A percentile compares a stretch with the other conserved stretches of the same genome.
These are phyloP conservation scores for Scaptomyza flava DNA, from an alignment of 2,888 invertebrate species.

Conservation along the genomic window DNA sequence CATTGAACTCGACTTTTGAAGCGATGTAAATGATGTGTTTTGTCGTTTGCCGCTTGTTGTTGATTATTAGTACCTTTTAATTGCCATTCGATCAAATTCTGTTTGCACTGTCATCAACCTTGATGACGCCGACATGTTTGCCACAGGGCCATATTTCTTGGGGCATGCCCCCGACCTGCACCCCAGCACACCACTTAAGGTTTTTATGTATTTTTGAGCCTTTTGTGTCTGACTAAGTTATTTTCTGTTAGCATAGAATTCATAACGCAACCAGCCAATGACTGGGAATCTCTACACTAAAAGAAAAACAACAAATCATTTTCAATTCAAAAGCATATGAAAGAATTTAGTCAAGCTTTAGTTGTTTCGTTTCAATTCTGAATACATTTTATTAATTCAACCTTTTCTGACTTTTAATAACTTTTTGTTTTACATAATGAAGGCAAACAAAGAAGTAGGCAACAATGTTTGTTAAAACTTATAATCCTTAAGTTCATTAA, in stretches of 20 bases:
- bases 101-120: conserved; percentile 67
- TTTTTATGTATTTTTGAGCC: conserved; percentile 59
- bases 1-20: conserved; percentile 43
- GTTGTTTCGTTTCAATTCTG: too few relatives aligned
- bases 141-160: conserved; percentile 17
- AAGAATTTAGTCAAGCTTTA: too few relatives aligned
- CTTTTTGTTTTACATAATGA: too few relatives aligned
- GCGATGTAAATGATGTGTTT: conserved; percentile 43
- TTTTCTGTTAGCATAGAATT: conserved; percentile 64
- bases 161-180: background rate
- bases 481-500: background rate
- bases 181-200: background rate
- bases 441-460: background rate
- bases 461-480: background rate
- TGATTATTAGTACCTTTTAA: conserved; percentile 56
- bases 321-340: too few relatives aligned
- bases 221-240: conserved; percentile 74
- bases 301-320: background rate
- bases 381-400: too few relatives aligned
- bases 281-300: conserved; percentile 13
- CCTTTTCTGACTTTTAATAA: too few relatives aligned
- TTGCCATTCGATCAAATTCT: conserved; percentile 65
- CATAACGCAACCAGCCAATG: conserved; percentile 56
- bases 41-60: conserved; percentile 9
- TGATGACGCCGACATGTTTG: conserved; percentile 27